A percentile compares a stretch with the other conserved stretches of the same genome.
Evolutionary conservation across 2,113 vertebrate genomes (phyloP).

Genomic region (Cynopterus brachyotis): DNA sequence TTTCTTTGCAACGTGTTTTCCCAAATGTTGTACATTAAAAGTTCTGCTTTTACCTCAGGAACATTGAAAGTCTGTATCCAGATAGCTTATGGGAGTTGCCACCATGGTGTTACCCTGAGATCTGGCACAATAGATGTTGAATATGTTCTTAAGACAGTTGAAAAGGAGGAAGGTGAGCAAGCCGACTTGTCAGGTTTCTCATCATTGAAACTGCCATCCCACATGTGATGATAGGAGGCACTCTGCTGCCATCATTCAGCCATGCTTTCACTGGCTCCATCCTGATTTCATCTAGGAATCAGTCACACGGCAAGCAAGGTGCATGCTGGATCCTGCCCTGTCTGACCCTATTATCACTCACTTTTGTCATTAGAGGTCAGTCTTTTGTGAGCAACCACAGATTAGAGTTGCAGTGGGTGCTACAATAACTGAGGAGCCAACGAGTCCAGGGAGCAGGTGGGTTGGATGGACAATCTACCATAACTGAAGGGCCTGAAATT

Average conservation of each 20-base stretch:
- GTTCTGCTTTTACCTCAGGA: background rate
- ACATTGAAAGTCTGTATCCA: background rate
- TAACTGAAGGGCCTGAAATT: background rate
- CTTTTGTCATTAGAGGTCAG: background rate
- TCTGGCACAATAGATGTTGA: fast-evolving
- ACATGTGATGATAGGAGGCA: background rate
- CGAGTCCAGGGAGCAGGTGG: background rate
- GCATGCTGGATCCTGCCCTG: fast-evolving
- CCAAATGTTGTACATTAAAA: background rate
- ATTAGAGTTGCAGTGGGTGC: background rate
- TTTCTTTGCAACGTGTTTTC: background rate
- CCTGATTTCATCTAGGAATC: background rate
- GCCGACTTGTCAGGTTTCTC: background rate
- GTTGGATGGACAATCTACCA: background rate
- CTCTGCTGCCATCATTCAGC: background rate
- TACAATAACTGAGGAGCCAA: background rate
- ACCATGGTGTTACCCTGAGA: background rate
- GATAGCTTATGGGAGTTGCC: background rate
- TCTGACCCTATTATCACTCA: background rate
- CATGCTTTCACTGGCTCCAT: background rate
- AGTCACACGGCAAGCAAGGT: fast-evolving
- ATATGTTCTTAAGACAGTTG: background rate
- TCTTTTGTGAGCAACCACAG: background rate
- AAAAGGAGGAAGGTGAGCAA: too few relatives aligned
- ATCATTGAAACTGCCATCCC: fast-evolving